A percentile compares a stretch with the other conserved stretches of the same genome.
These are phyloP conservation scores for Elmis aenea DNA, from an alignment of 2,888 invertebrate genomes.

Conservation along the genomic window DNA sequence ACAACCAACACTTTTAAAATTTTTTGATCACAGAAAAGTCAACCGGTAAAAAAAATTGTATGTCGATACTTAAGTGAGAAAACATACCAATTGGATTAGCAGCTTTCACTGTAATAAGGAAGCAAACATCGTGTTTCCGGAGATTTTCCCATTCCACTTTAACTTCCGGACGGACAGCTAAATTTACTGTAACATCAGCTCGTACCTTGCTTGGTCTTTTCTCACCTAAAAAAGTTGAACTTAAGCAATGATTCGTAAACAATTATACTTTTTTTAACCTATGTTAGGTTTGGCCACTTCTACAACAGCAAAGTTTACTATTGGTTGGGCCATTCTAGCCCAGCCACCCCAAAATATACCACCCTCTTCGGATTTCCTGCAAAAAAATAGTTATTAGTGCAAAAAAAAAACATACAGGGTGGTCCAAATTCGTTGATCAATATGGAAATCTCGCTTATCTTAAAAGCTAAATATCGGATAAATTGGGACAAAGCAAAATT, in stretches of 20 bases:
- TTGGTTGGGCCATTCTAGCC: slow-evolving; percentile 98
- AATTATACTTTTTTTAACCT: slow-evolving; percentile 32
- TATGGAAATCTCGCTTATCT: too few species aligned
- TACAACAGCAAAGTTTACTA: slow-evolving; percentile 87
- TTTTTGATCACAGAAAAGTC: slow-evolving; percentile 2
- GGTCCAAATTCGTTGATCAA: too few species aligned
- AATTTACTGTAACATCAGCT: slow-evolving; percentile 89
- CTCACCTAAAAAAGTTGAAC: slow-evolving; percentile 57
- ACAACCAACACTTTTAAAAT: slow-evolving; percentile 2
- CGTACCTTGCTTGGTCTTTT: slow-evolving; percentile 92
- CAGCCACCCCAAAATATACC: slow-evolving; percentile 92
- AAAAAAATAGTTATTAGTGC: slow-evolving; percentile 12
- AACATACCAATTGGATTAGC: slow-evolving; percentile 70
- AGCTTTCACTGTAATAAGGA: slow-evolving; percentile 88
- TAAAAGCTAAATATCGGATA: too few species aligned
- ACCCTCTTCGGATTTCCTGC: slow-evolving; percentile 79
- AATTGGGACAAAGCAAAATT: too few species aligned
- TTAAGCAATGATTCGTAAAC: neutral
- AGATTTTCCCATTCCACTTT: slow-evolving; percentile 96
- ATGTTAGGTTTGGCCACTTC: slow-evolving; percentile 91
- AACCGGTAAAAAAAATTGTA: slow-evolving; percentile 1
- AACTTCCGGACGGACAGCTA: slow-evolving; percentile 86
- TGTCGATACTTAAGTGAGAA: slow-evolving; percentile 1
- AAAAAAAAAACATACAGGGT: neutral
- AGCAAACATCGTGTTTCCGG: slow-evolving; percentile 96